Conservation (phyloP, 2,113 vertebrate genomes). For the Cairina moschata region DNA sequence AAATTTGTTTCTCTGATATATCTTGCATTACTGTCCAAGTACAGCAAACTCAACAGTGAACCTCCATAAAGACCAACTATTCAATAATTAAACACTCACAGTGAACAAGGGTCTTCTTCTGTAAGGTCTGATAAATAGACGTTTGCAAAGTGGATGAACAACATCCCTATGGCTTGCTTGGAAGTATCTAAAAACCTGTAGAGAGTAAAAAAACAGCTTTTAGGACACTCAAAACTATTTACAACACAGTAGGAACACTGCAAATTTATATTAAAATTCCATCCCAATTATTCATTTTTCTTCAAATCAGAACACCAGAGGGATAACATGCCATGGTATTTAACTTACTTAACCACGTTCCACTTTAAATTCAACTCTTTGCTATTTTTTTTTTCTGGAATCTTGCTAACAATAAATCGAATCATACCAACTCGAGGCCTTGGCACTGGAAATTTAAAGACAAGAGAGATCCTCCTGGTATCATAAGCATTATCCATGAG, state of each 20-base stretch:
- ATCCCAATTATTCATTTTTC: neutral
- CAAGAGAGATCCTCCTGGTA: neutral
- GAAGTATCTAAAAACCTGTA: conserved; percentile 98
- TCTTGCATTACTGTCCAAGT: neutral
- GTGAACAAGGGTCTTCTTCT: conserved; percentile 95
- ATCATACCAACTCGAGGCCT: neutral
- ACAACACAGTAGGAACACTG: neutral
- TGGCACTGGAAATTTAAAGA: neutral
- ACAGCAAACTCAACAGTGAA: neutral
- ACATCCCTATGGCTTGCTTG: conserved; percentile 99
- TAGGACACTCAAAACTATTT: neutral
- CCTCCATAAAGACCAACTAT: neutral
- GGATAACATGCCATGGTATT: neutral
- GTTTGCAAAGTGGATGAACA: conserved; percentile 99
- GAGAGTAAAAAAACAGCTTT: conserved; percentile 2
- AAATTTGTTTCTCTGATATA: neutral
- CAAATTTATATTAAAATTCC: neutral
- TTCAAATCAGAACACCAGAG: neutral
- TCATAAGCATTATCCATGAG: neutral
- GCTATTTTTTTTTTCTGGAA: neutral
- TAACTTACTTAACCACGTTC: neutral
- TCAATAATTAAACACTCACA: conserved; percentile 83
- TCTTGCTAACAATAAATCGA: neutral
- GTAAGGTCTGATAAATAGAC: conserved; percentile 97
- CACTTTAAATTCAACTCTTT: neutral